Base-by-base conservation (phyloP, 1,140 invertebrate species). In the Monochamus saltuarius region DNA sequence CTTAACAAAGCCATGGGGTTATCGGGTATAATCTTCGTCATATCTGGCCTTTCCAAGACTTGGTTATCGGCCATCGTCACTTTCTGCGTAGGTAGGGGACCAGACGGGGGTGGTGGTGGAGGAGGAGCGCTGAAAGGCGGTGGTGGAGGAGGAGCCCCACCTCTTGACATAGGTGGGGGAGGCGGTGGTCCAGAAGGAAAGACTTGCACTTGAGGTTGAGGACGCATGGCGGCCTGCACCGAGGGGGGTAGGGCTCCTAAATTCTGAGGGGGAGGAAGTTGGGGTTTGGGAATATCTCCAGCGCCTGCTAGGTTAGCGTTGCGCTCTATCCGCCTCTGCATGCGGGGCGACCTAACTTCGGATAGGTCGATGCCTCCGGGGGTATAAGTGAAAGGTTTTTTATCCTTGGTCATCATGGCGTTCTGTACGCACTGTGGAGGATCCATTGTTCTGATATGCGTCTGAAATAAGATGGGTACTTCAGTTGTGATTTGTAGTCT, bases 321-420 rank as follows among this genome's bases (percentile, higher is more conserved):
- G 62, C 84, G 80, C 51, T 83, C 84, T 65, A 93, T 83, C 39
- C 92, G 80, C 65, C 91, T 83, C 10, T 90, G 89, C 90, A 97
- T 95, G 64, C 92, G 83, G 1, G 93, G 93, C 55, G 90, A 94
- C 58, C 86, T 83, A 37, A 96, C 94, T 76, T 96, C 91, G 0
- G 90, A 92, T 19, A 97, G 80, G 76, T 97, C 92, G 43, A 97
- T 82, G 52, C 94, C 94, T 10, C 91, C 91, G 2, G 93, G 94
- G 11, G 93, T 95, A 73, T 97, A 97, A 2, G 94, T 96, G 75
- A 96, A 97, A 1, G 94, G 94, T 73, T 94, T 95, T 76, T 95
- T 97, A 74, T 97, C 94, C 79, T 95, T 94, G 61, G 90, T 93
- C 85, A 94, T 87, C 91, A 96, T 94, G 4, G 93, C 92, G 71